Percentiles rank a stretch among this genome's conserved stretches.
phyloP scores from a whole-genome alignment of 1,140 invertebrate genomes.

The Ceratina japonica region DNA sequence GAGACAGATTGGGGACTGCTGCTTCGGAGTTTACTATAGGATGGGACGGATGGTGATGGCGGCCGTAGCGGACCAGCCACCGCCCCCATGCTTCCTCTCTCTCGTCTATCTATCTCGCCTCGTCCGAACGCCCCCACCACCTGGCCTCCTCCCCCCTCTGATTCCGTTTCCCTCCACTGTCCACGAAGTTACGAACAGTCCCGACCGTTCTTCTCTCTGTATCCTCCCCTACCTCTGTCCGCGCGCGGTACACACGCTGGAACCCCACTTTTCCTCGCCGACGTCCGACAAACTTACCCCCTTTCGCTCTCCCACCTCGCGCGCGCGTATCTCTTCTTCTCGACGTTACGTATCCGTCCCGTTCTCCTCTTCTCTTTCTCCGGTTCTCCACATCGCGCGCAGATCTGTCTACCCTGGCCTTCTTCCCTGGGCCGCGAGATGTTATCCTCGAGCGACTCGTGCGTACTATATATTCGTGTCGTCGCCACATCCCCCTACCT shows the following conservation, averaged over 20 bases:
- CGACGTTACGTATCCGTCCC: no score
- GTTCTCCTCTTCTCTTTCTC: slow-evolving; percentile 36
- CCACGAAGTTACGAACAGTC: slow-evolving; percentile 5
- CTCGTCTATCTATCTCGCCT: slow-evolving; percentile 41
- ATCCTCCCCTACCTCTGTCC: slow-evolving; percentile 39
- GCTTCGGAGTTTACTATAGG: slow-evolving; percentile 73
- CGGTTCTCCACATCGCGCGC: not conserved
- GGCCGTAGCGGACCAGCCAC: slow-evolving; percentile 74
- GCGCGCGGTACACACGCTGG: slow-evolving; percentile 55
- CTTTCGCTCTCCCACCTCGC: slow-evolving; percentile 32
- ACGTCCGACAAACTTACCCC: not conserved
- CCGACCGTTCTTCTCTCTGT: slow-evolving; percentile 12
- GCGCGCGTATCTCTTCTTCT: slow-evolving; percentile 25
- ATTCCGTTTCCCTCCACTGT: slow-evolving; percentile 17
- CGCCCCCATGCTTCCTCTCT: slow-evolving; percentile 73
- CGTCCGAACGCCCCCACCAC: slow-evolving; percentile 30
- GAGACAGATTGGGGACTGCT: slow-evolving; percentile 69
- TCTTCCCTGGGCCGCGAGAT: slow-evolving; percentile 60
- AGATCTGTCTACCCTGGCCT: slow-evolving; percentile 25
- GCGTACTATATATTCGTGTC: slow-evolving; percentile 59
- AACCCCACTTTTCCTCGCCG: slow-evolving; percentile 28
- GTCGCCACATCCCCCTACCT: slow-evolving; percentile 64
- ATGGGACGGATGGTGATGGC: slow-evolving; percentile 75
- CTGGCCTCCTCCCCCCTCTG: not conserved
- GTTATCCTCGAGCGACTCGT: slow-evolving; percentile 65